phyloP scores from a whole-genome alignment of 2,888 invertebrate genomes.

The Cyclophora punctaria region DNA sequence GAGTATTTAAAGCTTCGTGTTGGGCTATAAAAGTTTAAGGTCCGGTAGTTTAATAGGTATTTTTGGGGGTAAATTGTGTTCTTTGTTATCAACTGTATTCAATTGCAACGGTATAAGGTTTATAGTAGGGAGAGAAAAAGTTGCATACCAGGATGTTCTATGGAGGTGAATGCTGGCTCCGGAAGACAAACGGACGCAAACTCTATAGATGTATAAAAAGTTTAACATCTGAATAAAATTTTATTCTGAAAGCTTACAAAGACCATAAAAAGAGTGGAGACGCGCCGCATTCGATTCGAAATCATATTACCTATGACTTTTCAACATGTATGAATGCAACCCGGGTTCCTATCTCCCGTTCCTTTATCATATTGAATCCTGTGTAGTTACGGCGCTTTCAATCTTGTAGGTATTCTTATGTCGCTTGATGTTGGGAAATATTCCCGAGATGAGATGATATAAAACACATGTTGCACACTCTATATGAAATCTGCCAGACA shows the following conservation, averaged over 20 bases:
- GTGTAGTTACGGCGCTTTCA: constrained; percentile 58
- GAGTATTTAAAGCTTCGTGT: constrained; percentile 63
- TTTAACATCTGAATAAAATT: constrained; percentile 45
- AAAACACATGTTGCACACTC: constrained; percentile 60
- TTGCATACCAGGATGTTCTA: constrained; percentile 8
- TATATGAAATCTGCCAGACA: constrained; percentile 44
- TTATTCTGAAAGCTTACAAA: constrained; percentile 43
- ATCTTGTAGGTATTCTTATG: constrained; percentile 43
- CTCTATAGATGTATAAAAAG: constrained; percentile 26
- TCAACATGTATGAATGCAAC: constrained; percentile 64
- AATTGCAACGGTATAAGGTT: neutral
- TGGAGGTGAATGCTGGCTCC: constrained; percentile 3
- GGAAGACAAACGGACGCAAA: constrained; percentile 24
- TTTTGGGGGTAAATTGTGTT: constrained; percentile 30
- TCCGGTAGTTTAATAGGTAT: constrained; percentile 48
- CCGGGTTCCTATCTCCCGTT: constrained; percentile 50
- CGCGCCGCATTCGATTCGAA: constrained; percentile 57
- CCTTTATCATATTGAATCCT: constrained; percentile 61
- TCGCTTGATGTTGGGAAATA: constrained; percentile 53
- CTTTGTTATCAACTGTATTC: constrained; percentile 12
- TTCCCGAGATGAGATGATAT: constrained; percentile 51
- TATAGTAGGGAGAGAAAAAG: constrained; percentile 1
- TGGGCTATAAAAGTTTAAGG: constrained; percentile 56
- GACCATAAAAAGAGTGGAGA: constrained; percentile 48
- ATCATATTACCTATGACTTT: constrained; percentile 59